These are phyloP conservation scores for Oppia nitens DNA, from an alignment of 1,140 invertebrate species.

Conservation along the genomic window DNA sequence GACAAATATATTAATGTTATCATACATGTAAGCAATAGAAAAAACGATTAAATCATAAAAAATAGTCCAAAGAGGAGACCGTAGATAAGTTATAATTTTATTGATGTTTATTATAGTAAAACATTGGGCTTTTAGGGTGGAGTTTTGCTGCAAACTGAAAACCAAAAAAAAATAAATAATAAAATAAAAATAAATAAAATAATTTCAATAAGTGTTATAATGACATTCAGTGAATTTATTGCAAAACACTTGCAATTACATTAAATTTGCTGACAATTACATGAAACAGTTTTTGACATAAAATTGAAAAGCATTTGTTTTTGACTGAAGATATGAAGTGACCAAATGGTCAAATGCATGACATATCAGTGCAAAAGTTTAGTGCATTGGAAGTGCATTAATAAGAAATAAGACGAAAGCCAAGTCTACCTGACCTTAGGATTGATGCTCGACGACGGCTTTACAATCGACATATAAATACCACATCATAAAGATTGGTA, in stretches of 20 bases:
- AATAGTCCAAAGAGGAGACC: slow-evolving; percentile 20
- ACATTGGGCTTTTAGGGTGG: slow-evolving; percentile 13
- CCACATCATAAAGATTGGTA: slow-evolving; percentile 13
- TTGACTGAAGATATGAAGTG: neutral
- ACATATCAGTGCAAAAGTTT: too few relatives aligned
- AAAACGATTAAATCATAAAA: slow-evolving; percentile 21
- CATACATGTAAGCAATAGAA: slow-evolving; percentile 21
- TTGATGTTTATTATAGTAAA: slow-evolving; percentile 15
- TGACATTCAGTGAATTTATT: neutral
- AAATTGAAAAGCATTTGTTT: neutral
- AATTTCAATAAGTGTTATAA: neutral
- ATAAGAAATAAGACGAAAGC: too few relatives aligned
- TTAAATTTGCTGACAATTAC: neutral
- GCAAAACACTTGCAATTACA: neutral
- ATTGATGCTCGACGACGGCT: slow-evolving; percentile 29
- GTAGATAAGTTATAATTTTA: slow-evolving; percentile 17
- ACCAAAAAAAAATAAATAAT: slow-evolving; percentile 12
- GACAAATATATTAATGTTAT: slow-evolving; percentile 15
- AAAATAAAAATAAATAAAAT: slow-evolving; percentile 14
- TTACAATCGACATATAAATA: slow-evolving; percentile 12
- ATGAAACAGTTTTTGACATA: neutral
- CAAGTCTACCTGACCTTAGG: slow-evolving; percentile 28
- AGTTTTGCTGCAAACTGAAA: neutral
- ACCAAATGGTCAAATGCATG: neutral
- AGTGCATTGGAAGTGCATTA: too few relatives aligned